Base-by-base conservation (phyloP, 2,888 invertebrate species). In the Stenolophus ochropezus region DNA sequence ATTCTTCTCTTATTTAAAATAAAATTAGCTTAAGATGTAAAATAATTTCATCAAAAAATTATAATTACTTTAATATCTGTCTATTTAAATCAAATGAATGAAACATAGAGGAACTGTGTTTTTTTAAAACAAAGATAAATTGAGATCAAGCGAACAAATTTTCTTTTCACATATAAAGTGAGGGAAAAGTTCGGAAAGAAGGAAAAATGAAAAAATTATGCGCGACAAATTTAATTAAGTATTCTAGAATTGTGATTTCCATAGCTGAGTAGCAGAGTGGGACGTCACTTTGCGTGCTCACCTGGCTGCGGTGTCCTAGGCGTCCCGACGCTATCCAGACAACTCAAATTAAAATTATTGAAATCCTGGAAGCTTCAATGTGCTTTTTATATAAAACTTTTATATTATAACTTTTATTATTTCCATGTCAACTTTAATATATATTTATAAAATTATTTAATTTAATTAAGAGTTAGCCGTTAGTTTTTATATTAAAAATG, bases 201-300 rank as follows among this genome's bases (percentile, higher is more conserved):
- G 16, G 21, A 47, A 49, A 51, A 49, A 51, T n/a, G 25, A 74
- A 53, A 51, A 47, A 73, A 73, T 47, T 74, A 21, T 49, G 21
- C 51, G 16, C 25, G 74, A 49, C 21, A 51, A 74, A 74, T 74
- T 74, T 74, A 74, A 74, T 74, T 74, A 74, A 74, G 74, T 27
- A 74, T 74, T 53, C 51, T 74, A 74, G 51, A 74, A 21, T 5
- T 53, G 23, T 74, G 51, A 49, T 74, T 74, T 74, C 25, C 49
- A 51, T 75, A 14, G 75, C 75, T 75, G 75, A 75, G 49, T 49
- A 14, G 51, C 21, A 74, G 14, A 49, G 25, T 27, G 49, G 16
- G 20, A 25, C 25, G 58, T 23, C 21, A 8, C 1, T 61, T 18
- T 5, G 20, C 20, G 20, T 21, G 27, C 27, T 0, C 21, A 61